These are phyloP conservation scores for Polia nebulosa DNA, from an alignment of 2,888 invertebrate genomes.

Conservation along the genomic window DNA sequence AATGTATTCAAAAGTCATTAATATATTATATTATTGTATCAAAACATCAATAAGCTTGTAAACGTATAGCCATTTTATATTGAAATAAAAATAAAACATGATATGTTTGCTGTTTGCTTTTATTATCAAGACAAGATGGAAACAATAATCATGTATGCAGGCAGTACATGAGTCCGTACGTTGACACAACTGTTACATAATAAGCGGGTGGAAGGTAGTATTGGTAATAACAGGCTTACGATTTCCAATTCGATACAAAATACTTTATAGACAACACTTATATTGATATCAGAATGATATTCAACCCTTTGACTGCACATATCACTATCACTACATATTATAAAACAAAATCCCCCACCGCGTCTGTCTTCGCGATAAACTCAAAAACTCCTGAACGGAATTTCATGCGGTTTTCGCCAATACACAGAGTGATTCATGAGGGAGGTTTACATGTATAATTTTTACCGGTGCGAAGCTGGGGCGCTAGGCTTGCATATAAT, in stretches of 20 bases:
- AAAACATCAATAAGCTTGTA: slow-evolving; percentile 26
- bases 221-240: slow-evolving; percentile 33
- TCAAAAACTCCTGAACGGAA: too few species aligned
- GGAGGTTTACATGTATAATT: too few species aligned
- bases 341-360: too few species aligned
- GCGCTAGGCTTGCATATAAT: too few species aligned
- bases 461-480: too few species aligned
- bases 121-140: slow-evolving; percentile 63
- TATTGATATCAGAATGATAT: slow-evolving; percentile 39
- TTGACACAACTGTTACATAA: slow-evolving; percentile 24
- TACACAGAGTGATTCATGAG: too few species aligned
- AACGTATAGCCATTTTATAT: slow-evolving; percentile 36
- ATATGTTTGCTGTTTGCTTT: slow-evolving; percentile 64
- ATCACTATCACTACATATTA: too few species aligned
- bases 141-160: slow-evolving; percentile 45
- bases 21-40: too few species aligned
- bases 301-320: slow-evolving; percentile 33
- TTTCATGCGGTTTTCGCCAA: too few species aligned
- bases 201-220: slow-evolving; percentile 33
- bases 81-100: slow-evolving; percentile 57
- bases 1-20: too few species aligned
- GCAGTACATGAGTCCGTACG: slow-evolving; percentile 37
- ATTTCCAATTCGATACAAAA: slow-evolving; percentile 49
- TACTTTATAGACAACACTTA: slow-evolving; percentile 44
- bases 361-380: too few species aligned